Base-by-base conservation (phyloP, 92 coral and sea anemone species). In the Palythoa caribaeorum region DNA sequence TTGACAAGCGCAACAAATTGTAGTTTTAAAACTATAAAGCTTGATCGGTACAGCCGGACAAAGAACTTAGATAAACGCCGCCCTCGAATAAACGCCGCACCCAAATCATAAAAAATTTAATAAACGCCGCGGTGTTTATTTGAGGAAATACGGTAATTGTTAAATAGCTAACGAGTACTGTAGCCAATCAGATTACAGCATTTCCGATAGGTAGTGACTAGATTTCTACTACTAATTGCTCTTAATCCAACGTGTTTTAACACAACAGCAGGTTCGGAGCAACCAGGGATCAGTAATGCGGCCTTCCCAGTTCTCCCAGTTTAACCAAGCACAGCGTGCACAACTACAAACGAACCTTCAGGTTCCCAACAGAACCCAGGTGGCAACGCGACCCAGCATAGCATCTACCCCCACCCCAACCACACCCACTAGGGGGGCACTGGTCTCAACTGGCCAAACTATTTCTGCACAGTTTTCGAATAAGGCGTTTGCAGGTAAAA, bases 371-470 rank as follows among this genome's bases (percentile, higher is more conserved):
- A 53, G 94, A 63, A 80, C 87, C 1, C 92, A 88, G 78, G 94
- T 84, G 40, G 66, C 78, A 2, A 85, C 94, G 14, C 90, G 92
- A 2, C 91, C 94, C 37, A 89, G 72, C 60, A 73, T 91, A 44
- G 94, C 89, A 3, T 91, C 98, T n/a, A 95, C 98, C 10, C 96
- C 98, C 17, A 89, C 98, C 3, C 98, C 98, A n/a, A 93, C 94
- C 66, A 91, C 79, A 20, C 88, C 79, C 79, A 80, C 85, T 13
- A 52, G 28, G 39, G 85, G 85, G 11, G 5, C 85, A 5, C 1
- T 80, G 47, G 44, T 52, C 76, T 80, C 85, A 8, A 63, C 60
- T 40, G 85, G 74, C 8, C 73, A 74, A 17, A 80, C 9, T 47
- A 65, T 80, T 9, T 15, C 85, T 38, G 85, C 85, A 14, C 85